Base-by-base conservation (phyloP, 2,888 invertebrate species). In the Sphecodes monilicornis region DNA sequence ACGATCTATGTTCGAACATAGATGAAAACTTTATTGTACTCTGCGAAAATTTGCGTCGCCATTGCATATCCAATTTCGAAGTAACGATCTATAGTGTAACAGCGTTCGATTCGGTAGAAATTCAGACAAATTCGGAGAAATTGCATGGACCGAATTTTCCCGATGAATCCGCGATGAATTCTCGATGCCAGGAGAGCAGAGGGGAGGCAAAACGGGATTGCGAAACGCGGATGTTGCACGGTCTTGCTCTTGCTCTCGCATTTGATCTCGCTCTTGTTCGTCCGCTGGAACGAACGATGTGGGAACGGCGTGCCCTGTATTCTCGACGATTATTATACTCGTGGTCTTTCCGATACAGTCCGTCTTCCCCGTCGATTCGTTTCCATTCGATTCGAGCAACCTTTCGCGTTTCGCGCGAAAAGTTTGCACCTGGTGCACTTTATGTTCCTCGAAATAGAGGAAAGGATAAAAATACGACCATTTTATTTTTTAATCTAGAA, bases 301-400 rank as follows among this genome's bases (percentile, higher is more conserved):
- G 92, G 90, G 92, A 93, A 93, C 93, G 91, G 36, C 81, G 90
- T 91, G 91, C 90, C 91, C 92, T 89, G 90, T 88, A 86, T 90
- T 82, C 77, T 50, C 54, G 18, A 13, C 11, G 54, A 54, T 54
- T 54, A 54, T 54, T 54, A 54, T 54, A 54, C 54, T n/a, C n/a
- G 54, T n/a, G 54, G 54, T 54, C 76, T 54, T 75, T 29, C 22
- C 76, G 77, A 78, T 60, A 57, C 16, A 46, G 10, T 18, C 11
- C 16, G n/a, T 41, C 69, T 46, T 22, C 36, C 36, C 11, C 10
- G n/a, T 73, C 36, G 3, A 13, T 50, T 16, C 11, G 16, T 32
- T n/a, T 76, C 76, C 39, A 8, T 8, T 18, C 36, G 76, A 54
- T 69, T 16, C 26, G 60, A 29, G 1, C 60, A 43, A 50, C 76